A percentile compares a stretch with the other conserved stretches of the same genome.
Conservation (phyloP, 2,888 invertebrate genomes). For the Eristalis intricaria region DNA sequence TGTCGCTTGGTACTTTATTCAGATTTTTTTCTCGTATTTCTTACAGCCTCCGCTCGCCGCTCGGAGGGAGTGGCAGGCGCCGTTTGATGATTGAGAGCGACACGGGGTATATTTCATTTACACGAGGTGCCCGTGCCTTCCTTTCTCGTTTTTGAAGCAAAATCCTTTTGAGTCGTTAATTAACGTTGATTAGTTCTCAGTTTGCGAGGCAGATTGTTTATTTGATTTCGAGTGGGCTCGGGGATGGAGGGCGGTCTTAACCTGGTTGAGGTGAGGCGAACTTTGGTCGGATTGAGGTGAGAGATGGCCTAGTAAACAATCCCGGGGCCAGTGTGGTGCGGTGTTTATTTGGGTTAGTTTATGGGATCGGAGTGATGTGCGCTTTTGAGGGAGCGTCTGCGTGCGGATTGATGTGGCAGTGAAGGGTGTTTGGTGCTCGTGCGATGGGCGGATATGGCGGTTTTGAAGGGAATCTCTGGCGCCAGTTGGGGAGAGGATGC, state of each 20-base stretch:
- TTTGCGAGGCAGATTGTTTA: constrained; percentile 53
- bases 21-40: constrained; percentile 8
- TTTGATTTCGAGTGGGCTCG: constrained; percentile 38
- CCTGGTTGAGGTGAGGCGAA: constrained; percentile 30
- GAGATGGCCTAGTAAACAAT: constrained; percentile 67
- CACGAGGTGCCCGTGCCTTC: constrained; percentile 17
- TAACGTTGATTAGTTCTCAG: constrained; percentile 69
- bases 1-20: not conserved
- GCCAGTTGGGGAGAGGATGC: not conserved
- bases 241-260: constrained; percentile 13
- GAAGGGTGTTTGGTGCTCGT: not conserved
- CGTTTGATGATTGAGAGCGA: constrained; percentile 66
- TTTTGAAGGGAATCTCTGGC: not conserved
- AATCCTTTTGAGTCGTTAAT: constrained; percentile 60
- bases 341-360: constrained; percentile 62
- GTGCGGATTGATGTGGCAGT: constrained; percentile 20
- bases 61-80: constrained; percentile 57
- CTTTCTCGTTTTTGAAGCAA: not conserved
- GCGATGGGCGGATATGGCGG: not conserved
- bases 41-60: not conserved
- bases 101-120: constrained; percentile 63
- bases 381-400: constrained; percentile 28
- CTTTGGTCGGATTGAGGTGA: constrained; percentile 51
- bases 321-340: constrained; percentile 9
- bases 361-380: constrained; percentile 29